These are phyloP conservation scores for Apteryx owenii DNA, from an alignment of 2,113 vertebrate genomes.

Conservation along the genomic window DNA sequence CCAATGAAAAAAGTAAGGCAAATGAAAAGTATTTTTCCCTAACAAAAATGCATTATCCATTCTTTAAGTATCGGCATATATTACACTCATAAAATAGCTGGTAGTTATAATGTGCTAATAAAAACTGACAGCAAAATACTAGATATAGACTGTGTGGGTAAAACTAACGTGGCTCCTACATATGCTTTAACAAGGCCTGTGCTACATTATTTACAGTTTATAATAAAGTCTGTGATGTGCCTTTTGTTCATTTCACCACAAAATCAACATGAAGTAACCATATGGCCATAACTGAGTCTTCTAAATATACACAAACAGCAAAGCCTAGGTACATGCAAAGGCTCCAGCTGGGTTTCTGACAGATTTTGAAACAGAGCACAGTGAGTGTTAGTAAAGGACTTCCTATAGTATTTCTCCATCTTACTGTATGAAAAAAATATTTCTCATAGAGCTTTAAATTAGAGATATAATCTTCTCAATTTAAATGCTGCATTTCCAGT, in stretches of 20 bases:
- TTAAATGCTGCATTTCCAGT: neutral
- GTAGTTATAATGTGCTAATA: neutral
- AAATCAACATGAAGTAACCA: neutral
- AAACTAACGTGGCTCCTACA: neutral
- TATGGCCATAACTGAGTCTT: neutral
- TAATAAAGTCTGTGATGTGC: neutral
- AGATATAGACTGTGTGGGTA: neutral
- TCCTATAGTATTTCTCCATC: neutral
- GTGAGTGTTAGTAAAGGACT: neutral
- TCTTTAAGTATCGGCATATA: neutral
- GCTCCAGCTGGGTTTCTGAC: neutral
- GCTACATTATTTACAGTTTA: neutral
- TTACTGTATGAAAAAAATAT: neutral
- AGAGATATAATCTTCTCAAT: neutral
- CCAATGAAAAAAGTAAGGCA: neutral
- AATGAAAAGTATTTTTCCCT: neutral
- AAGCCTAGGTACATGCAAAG: neutral
- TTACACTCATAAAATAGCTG: neutral
- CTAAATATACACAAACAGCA: neutral
- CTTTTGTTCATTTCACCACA: neutral
- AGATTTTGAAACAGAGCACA: neutral
- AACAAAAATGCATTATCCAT: neutral
- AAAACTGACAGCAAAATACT: neutral
- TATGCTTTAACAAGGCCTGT: neutral
- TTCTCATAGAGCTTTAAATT: conserved; percentile 39